These are phyloP conservation scores for Margaritifera margaritifera DNA, from an alignment of 2,888 invertebrate genomes.

Conservation along the genomic window DNA sequence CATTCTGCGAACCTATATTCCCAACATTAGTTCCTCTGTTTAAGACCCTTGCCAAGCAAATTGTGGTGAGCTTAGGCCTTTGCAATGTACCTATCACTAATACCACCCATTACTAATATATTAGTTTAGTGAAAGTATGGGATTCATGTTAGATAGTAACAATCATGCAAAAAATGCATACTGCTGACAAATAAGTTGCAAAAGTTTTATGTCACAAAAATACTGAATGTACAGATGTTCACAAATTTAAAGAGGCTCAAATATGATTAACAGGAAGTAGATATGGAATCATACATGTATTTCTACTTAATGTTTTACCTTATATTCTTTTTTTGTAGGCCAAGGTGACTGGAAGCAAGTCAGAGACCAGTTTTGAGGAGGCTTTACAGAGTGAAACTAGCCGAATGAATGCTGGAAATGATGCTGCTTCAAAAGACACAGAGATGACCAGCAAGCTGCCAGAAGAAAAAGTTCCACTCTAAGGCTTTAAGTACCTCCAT, in stretches of 20 bases:
- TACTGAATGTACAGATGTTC: background rate
- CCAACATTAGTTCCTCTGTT: too few species aligned
- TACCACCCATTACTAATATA: too few species aligned
- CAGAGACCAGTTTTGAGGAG: conserved; percentile 62
- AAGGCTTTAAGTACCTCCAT: conserved; percentile 7
- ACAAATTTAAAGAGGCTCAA: background rate
- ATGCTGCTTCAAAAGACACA: conserved; percentile 21
- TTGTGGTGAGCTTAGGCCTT: too few species aligned
- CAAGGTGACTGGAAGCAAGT: conserved; percentile 66
- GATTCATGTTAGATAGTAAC: too few species aligned
- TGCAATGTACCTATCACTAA: too few species aligned
- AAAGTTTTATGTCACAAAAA: conserved; percentile 1
- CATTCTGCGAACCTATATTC: too few species aligned
- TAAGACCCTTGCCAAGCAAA: too few species aligned
- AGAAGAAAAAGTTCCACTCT: conserved; percentile 57
- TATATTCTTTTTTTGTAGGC: conserved; percentile 49
- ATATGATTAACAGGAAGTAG: background rate
- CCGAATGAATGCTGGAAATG: conserved; percentile 28
- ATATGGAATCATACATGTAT: background rate
- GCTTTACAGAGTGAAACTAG: conserved; percentile 33
- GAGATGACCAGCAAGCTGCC: conserved; percentile 33
- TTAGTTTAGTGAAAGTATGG: too few species aligned
- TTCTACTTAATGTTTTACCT: background rate
- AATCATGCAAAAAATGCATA: too few species aligned
- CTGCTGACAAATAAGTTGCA: background rate